These are phyloP conservation scores for Recurvirostra avosetta DNA, from an alignment of 2,113 vertebrate genomes.

Conservation along the genomic window DNA sequence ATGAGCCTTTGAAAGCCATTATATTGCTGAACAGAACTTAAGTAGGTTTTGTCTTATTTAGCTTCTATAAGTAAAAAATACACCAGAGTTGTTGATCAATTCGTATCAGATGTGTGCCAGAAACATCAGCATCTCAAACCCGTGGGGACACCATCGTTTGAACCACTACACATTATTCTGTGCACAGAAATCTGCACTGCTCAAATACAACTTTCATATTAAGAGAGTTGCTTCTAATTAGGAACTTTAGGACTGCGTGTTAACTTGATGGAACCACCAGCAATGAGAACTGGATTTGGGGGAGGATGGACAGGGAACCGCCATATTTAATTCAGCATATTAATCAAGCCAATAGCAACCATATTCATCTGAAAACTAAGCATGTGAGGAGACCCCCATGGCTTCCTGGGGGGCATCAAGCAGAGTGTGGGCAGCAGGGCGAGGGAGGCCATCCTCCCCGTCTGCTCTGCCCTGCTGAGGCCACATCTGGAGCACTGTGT, in stretches of 20 bases:
- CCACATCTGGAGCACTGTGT: too few species aligned
- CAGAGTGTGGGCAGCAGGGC: too few species aligned
- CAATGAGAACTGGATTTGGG: not conserved
- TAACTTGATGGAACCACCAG: not conserved
- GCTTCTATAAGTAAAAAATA: not conserved
- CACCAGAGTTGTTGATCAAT: not conserved
- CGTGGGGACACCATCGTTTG: not conserved
- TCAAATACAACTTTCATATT: not conserved
- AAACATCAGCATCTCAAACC: not conserved
- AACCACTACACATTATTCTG: not conserved
- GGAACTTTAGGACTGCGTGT: not conserved
- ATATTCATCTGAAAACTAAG: not conserved
- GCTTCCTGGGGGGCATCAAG: not conserved
- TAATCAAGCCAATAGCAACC: not conserved
- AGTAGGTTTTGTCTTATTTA: not conserved
- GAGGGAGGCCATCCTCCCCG: too few species aligned
- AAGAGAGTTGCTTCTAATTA: not conserved
- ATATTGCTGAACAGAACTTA: fast-evolving
- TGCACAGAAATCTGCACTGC: not conserved
- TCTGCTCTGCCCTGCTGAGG: too few species aligned
- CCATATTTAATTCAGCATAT: not conserved
- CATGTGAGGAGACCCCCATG: not conserved
- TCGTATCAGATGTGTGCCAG: not conserved
- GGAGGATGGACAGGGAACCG: not conserved
- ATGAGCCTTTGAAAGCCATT: not conserved